phyloP scores from a whole-genome alignment of 2,888 invertebrate species.

The Tinea semifulvella region DNA sequence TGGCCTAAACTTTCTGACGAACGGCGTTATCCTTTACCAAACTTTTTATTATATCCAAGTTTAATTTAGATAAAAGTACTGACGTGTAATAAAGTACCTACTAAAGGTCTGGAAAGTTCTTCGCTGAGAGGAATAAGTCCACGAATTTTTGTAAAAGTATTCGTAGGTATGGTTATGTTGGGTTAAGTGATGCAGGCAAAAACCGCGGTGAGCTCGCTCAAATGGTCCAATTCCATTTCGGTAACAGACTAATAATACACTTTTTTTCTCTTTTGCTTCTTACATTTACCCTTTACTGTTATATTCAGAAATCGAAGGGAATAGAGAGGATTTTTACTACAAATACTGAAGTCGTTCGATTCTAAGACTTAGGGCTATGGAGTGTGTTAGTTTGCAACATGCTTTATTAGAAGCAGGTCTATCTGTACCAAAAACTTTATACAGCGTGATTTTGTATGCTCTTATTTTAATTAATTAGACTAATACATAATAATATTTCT shows the following conservation, averaged over 20 bases:
- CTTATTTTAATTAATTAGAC: too few relatives aligned
- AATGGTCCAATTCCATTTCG: constrained; percentile 67
- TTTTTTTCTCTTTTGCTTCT: constrained; percentile 65
- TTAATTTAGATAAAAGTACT: constrained; percentile 2
- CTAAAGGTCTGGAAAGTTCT: constrained; percentile 9
- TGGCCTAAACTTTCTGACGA: too few relatives aligned
- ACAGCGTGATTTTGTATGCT: too few relatives aligned
- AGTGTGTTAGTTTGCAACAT: too few relatives aligned
- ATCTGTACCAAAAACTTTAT: too few relatives aligned
- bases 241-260: constrained; percentile 66
- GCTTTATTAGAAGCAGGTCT: too few relatives aligned
- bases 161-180: constrained; percentile 27
- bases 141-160: constrained; percentile 11
- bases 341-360: not conserved
- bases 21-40: not conserved
- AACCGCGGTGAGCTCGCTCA: constrained; percentile 58
- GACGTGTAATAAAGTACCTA: constrained; percentile 6
- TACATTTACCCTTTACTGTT: constrained; percentile 65
- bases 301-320: constrained; percentile 41
- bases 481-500: too few relatives aligned
- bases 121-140: constrained; percentile 10
- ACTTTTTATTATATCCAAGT: constrained; percentile 6
- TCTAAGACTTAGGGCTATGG: too few relatives aligned
- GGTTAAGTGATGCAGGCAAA: constrained; percentile 50
- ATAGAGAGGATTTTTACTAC: constrained; percentile 29